A percentile compares a stretch with the other conserved stretches of the same genome.
Evolutionary conservation across 2,113 vertebrate genomes (phyloP).

Genomic region (Emydura subglobosa): DNA sequence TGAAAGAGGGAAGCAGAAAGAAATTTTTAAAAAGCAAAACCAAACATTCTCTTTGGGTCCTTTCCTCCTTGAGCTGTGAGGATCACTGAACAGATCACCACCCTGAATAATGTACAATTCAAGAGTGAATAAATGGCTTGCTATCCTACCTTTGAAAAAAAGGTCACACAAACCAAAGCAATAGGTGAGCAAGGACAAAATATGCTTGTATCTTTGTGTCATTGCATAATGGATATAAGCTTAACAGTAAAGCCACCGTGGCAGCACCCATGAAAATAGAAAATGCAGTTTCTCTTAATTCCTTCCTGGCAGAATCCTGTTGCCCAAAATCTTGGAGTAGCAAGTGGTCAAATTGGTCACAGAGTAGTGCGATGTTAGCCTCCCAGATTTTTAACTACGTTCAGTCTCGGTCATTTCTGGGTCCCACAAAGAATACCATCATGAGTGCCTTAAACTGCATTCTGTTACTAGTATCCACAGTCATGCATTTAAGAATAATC

Average conservation of each 20-base stretch:
- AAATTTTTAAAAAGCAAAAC: background rate
- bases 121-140: conserved; percentile 53
- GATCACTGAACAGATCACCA: conserved; percentile 58
- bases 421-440: background rate
- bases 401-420: background rate
- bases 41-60: conserved; percentile 39
- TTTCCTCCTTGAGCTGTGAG: conserved; percentile 36
- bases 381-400: background rate
- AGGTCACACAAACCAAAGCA: background rate
- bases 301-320: background rate
- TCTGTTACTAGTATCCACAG: background rate
- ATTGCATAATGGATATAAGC: background rate
- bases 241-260: conserved; percentile 22
- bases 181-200: conserved; percentile 43
- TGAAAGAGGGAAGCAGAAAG: background rate
- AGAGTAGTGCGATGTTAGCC: background rate
- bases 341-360: background rate
- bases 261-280: background rate
- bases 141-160: conserved; percentile 28
- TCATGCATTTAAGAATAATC: background rate
- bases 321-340: background rate
- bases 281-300: background rate
- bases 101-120: conserved; percentile 52
- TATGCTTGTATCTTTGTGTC: conserved; percentile 37
- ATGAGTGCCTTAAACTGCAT: background rate